phyloP scores from a whole-genome alignment of 2,113 vertebrate species.

The Catharus bicknelli region DNA sequence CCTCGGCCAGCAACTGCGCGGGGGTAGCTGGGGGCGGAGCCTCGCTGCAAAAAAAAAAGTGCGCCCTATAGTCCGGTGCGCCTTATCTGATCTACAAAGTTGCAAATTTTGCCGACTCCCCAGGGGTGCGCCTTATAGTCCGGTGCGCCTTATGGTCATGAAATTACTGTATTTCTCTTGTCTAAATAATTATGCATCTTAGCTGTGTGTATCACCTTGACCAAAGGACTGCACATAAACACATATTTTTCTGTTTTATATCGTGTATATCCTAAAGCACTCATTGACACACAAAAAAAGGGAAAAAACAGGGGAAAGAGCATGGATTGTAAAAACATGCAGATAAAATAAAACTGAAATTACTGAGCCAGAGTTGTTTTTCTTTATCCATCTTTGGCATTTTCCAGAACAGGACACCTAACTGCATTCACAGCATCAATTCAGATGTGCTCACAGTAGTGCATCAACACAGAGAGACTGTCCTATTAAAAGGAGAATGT shows the following conservation, averaged over 20 bases:
- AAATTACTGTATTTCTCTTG: neutral
- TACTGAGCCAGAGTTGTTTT: neutral
- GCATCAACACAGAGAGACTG: rapidly evolving
- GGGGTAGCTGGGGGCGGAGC: no score
- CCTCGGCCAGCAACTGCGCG: no score
- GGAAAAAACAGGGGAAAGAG: neutral
- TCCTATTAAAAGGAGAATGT: neutral
- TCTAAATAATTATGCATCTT: neutral
- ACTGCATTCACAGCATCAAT: neutral
- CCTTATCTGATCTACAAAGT: no score
- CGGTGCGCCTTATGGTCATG: no score
- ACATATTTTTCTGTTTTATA: neutral
- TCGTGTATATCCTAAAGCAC: neutral
- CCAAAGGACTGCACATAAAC: neutral
- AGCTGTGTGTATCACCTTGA: neutral
- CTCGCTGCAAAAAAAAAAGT: no score
- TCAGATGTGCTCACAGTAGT: neutral
- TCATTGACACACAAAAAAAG: neutral
- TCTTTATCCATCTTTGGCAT: neutral
- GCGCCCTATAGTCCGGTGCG: no score
- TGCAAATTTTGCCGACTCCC: no score
- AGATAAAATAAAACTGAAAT: neutral
- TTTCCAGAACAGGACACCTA: neutral
- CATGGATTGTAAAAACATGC: neutral
- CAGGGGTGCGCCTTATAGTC: no score